phyloP scores from a whole-genome alignment of 2,888 invertebrate species.

The Parnassius glacialis region DNA sequence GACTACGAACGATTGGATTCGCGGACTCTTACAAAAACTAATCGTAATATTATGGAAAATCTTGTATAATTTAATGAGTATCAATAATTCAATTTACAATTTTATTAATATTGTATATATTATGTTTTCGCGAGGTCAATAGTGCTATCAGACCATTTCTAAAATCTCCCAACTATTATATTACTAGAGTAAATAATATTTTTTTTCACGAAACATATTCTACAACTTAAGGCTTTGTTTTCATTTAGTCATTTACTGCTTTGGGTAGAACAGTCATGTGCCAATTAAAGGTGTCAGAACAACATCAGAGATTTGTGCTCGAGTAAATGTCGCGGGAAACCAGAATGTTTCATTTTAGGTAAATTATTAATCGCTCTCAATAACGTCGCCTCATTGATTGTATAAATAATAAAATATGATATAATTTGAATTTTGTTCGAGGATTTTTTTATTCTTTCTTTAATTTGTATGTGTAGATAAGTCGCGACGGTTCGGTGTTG shows the following conservation, averaged over 20 bases:
- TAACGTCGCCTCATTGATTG: conserved; percentile 39
- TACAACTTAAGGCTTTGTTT: not conserved
- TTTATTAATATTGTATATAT: conserved; percentile 26
- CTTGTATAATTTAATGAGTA: conserved; percentile 22
- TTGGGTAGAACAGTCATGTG: conserved; percentile 20
- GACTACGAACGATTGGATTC: conserved; percentile 5
- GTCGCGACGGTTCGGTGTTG: conserved; percentile 41
- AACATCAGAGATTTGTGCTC: conserved; percentile 23
- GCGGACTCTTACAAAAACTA: conserved; percentile 16
- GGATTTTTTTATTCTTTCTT: conserved; percentile 42
- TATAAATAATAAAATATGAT: conserved; percentile 38
- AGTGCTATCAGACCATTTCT: conserved; percentile 19
- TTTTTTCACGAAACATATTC: conserved; percentile 2
- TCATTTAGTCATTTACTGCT: conserved; percentile 2
- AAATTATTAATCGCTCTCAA: conserved; percentile 41
- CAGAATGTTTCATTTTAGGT: conserved; percentile 31
- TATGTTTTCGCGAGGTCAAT: conserved; percentile 24
- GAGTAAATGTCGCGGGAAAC: conserved; percentile 9
- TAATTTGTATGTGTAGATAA: conserved; percentile 49
- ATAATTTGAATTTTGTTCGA: conserved; percentile 40
- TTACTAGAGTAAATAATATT: not conserved
- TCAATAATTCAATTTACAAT: conserved; percentile 14
- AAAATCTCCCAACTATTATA: conserved; percentile 11
- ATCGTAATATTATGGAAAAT: conserved; percentile 10
- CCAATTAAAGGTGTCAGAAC: conserved; percentile 22